Conservation (phyloP, 1,140 invertebrate genomes). For the Zaprionus vittiger region DNA sequence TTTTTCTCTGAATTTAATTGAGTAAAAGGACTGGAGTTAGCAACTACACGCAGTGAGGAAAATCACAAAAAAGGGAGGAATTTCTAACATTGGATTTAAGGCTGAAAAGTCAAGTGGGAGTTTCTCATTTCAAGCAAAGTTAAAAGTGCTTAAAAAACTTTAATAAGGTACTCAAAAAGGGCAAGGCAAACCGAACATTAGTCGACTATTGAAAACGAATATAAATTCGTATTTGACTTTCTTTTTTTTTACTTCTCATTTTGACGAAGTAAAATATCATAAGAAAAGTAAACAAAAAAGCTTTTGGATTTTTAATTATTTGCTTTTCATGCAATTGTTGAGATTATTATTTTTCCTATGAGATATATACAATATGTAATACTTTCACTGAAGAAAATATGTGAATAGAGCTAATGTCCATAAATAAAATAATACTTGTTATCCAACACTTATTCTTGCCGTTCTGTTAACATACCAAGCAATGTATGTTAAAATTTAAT, state of each 20-base stretch:
- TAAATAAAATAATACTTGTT: too few relatives aligned
- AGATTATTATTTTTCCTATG: too few relatives aligned
- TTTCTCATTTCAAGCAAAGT: neutral
- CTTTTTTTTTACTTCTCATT: neutral
- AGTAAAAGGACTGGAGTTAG: neutral
- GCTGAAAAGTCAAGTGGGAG: neutral
- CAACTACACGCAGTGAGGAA: neutral
- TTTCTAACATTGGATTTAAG: neutral
- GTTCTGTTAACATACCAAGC: neutral
- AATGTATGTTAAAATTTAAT: too few relatives aligned
- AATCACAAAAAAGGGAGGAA: neutral
- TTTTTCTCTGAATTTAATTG: slow-evolving; percentile 1
- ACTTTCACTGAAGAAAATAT: too few relatives aligned
- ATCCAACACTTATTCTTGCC: too few relatives aligned
- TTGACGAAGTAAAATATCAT: neutral
- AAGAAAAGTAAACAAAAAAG: neutral
- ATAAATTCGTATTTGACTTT: neutral
- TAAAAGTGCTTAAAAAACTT: neutral
- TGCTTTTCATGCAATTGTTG: too few relatives aligned
- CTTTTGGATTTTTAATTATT: too few relatives aligned
- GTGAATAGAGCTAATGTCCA: too few relatives aligned
- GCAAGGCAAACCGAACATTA: neutral
- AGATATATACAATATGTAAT: too few relatives aligned
- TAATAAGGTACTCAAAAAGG: neutral
- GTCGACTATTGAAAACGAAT: neutral